Evolutionary conservation across 1,140 invertebrate genomes (phyloP), one percentile per base, ranked within the genome.

Genomic region (Tribolium madens): DNA sequence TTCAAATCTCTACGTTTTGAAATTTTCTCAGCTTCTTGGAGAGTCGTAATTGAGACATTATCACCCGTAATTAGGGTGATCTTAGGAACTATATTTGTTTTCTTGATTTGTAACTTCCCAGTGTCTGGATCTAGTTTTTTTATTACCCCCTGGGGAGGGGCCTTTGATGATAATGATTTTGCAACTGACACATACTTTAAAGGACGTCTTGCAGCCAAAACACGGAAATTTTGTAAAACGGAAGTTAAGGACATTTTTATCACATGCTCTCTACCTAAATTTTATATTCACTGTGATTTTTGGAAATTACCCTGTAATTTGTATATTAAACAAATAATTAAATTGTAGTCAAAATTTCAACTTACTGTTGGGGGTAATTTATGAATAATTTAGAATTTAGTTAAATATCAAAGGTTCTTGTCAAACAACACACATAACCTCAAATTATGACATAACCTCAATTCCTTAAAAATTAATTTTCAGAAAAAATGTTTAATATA

Each of bases 1-100:
- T 92, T 92, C 71, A 93, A 86, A 48, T 91, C 89, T 81, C 90
- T 86, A 15, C 90, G 84, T 76, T 88, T 87, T 9, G 92, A 89
- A 69, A 93, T 75, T 84, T 87, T 91, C 76, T 90, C 86, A 0
- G 92, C 92, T 82, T 90, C 88, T 85, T 86, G 84, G 12, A 89
- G 12, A 6, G 85, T 87, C 0, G 81, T 76, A 9, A 85, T 75
- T 10, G 57, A 57, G 0, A 85, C 76, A 4, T 83, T 76, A 72
- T 83, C 78, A 7, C 73, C 79, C 36, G 77, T 71, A 7, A 86
- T 75, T 13, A 86, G 79, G n/a, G 85, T 86, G 57, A 86, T 84
- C 81, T 83, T 79, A n/a, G 83, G 81, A 18, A 82, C 75, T 64
- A 75, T 46, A n/a, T 50, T 14, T 2, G 73, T 81, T 80, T 85